Percentiles rank a stretch among this genome's conserved stretches.
Conservation (phyloP, 2,113 vertebrate genomes). For the Hypocryptadius cinnamomeus region DNA sequence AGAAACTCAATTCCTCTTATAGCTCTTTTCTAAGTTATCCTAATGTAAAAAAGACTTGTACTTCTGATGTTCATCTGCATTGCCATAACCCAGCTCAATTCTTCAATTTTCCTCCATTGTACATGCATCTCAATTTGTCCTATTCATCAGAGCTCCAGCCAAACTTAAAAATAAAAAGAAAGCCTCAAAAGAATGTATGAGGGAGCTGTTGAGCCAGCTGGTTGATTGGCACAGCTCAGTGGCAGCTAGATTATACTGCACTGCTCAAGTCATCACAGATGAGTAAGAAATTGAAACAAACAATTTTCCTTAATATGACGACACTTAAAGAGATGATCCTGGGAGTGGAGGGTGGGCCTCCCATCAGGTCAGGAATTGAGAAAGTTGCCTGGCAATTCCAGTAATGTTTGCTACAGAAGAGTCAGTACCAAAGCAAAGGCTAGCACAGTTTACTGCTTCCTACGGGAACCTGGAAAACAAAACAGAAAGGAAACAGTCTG, state of each 20-base stretch:
- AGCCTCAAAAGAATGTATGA: neutral
- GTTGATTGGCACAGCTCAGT: neutral
- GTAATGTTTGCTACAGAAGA: conserved; percentile 64
- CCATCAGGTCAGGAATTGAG: neutral
- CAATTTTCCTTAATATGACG: conserved; percentile 10
- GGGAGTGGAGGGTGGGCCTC: neutral
- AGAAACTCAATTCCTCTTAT: neutral
- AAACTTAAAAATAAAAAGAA: conserved; percentile 17
- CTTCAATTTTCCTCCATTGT: neutral
- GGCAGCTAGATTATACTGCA: conserved; percentile 48
- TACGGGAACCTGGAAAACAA: conserved; percentile 65
- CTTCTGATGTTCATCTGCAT: neutral
- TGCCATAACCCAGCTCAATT: neutral
- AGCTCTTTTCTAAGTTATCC: neutral
- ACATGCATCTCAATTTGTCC: neutral
- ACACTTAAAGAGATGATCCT: conserved; percentile 28
- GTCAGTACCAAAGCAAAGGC: conserved; percentile 59
- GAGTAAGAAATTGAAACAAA: conserved; percentile 18
- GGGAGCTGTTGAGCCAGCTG: neutral
- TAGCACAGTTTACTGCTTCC: conserved; percentile 64
- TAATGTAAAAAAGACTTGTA: neutral
- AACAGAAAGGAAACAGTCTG: neutral
- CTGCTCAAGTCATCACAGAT: conserved; percentile 38
- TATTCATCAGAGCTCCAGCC: neutral
- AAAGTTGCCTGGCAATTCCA: conserved; percentile 51